These are phyloP conservation scores for Salarias fasciatus DNA, from an alignment of 2,797 vertebrate species.

Conservation along the genomic window DNA sequence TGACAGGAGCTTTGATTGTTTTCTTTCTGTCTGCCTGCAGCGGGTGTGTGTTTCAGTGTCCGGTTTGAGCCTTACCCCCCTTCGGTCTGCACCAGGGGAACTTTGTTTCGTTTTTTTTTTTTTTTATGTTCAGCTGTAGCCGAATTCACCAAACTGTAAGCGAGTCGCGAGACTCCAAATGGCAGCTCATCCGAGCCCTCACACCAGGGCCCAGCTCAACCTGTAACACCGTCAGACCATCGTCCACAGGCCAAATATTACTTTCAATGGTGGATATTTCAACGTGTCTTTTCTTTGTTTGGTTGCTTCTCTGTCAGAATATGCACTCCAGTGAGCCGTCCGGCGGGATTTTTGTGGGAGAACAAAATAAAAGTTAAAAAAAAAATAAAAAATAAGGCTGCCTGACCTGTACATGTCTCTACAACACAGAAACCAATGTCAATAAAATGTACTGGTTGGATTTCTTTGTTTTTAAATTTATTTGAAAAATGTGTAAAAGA, in stretches of 20 bases:
- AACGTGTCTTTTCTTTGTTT: conserved; percentile 2
- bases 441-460: conserved; percentile 44
- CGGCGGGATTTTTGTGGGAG: conserved; percentile 26
- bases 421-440: conserved; percentile 50
- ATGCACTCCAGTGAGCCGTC: conserved; percentile 38
- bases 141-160: conserved; percentile 57
- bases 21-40: conserved; percentile 23
- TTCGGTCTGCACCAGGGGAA: conserved; percentile 52
- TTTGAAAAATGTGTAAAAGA: conserved; percentile 43
- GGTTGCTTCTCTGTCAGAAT: conserved; percentile 19
- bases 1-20: conserved; percentile 34
- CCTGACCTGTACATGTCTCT: conserved; percentile 49
- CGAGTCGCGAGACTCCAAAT: conserved; percentile 63
- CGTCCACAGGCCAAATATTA: conserved; percentile 55
- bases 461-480: conserved; percentile 17
- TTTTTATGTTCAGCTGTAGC: conserved; percentile 53
- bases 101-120: conserved; percentile 9
- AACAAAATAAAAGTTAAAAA: conserved; percentile 40
- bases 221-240: conserved; percentile 36
- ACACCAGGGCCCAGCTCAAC: conserved; percentile 41
- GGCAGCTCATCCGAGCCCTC: conserved; percentile 71
- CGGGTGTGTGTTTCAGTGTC: conserved; percentile 37
- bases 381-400: conserved; percentile 48
- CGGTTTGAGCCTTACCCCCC: conserved; percentile 69
- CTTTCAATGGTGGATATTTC: conserved; percentile 31